phyloP scores from a whole-genome alignment of 2,113 vertebrate species.

The Copsychus sechellarum region DNA sequence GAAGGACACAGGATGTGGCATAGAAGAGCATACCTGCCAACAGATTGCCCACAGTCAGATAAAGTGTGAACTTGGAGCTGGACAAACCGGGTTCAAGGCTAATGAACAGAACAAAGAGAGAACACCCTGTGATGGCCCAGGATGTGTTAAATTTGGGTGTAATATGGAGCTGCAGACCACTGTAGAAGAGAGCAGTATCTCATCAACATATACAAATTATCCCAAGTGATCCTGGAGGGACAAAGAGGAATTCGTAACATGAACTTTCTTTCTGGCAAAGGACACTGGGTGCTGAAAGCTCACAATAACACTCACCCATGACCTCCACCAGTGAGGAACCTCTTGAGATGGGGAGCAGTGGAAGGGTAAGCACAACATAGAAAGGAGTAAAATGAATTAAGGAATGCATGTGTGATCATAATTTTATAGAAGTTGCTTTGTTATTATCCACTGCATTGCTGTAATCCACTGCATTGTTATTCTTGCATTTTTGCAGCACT shows the following conservation, averaged over 20 bases:
- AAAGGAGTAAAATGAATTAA: neutral
- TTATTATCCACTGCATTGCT: neutral
- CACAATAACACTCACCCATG: fast-evolving
- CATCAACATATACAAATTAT: neutral
- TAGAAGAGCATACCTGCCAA: neutral
- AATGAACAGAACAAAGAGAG: neutral
- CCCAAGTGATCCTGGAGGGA: neutral
- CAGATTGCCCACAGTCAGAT: neutral
- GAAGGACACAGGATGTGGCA: neutral
- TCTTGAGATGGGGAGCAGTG: neutral
- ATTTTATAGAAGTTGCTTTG: neutral
- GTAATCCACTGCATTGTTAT: neutral
- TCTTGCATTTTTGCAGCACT: neutral
- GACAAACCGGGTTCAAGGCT: neutral
- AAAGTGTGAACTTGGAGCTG: neutral
- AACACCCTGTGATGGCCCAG: neutral
- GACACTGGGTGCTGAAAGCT: neutral
- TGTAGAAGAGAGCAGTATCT: neutral
- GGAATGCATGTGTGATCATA: too few species aligned
- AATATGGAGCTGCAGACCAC: neutral
- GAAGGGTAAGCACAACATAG: neutral
- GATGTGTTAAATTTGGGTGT: neutral
- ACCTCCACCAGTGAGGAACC: neutral
- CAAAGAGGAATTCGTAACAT: neutral
- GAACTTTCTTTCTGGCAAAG: neutral